These are phyloP conservation scores for Calameuta pallipes DNA, from an alignment of 2,888 invertebrate species.

Conservation along the genomic window DNA sequence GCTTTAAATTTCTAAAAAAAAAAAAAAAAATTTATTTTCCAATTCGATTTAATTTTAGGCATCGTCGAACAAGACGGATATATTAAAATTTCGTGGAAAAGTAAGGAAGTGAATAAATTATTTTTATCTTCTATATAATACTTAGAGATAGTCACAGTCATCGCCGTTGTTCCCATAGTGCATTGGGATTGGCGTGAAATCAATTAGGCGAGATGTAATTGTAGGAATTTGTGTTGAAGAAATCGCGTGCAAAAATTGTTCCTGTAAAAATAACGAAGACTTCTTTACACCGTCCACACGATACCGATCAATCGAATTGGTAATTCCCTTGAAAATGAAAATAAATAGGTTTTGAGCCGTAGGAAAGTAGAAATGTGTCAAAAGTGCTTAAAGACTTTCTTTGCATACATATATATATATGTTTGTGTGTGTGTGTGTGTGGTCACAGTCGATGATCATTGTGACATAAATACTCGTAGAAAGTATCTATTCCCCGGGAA, in stretches of 20 bases:
- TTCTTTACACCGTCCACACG: neutral
- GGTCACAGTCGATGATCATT: neutral
- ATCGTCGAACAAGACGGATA: neutral
- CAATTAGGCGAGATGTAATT: neutral
- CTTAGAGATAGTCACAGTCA: neutral
- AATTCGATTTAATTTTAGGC: neutral
- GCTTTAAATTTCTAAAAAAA: too few species aligned
- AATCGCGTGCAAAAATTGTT: neutral
- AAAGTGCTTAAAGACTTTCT: neutral
- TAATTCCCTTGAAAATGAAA: neutral
- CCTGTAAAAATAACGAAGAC: neutral
- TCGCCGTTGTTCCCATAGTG: neutral
- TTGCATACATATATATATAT: too few species aligned
- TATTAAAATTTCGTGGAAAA: neutral
- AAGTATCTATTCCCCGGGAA: neutral
- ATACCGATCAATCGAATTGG: neutral
- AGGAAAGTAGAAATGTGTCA: neutral
- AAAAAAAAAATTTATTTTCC: too few species aligned
- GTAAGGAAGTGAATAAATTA: neutral
- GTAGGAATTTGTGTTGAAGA: neutral
- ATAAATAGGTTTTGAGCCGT: neutral
- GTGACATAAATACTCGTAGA: neutral
- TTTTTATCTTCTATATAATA: neutral
- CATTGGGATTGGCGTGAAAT: neutral
- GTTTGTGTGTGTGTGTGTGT: rapidly evolving